phyloP scores from a whole-genome alignment of 2,113 vertebrate genomes.

The Anguilla japonica region DNA sequence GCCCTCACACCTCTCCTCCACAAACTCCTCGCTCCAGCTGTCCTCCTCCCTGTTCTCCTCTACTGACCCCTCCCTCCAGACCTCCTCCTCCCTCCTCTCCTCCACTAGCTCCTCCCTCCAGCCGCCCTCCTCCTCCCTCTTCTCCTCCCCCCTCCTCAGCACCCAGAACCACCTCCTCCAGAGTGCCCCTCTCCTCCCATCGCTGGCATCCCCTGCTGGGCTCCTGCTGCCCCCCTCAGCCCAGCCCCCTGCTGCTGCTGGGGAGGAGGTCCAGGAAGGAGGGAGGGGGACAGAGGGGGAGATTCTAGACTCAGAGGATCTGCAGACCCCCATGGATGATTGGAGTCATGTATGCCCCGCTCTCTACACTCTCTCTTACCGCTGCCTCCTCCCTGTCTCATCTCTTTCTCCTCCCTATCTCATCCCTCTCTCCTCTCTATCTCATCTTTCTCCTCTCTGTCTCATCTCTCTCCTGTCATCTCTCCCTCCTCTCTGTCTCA shows the following conservation, averaged over 20 bases:
- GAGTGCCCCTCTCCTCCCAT: conserved; percentile 12
- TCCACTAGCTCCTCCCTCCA: not conserved
- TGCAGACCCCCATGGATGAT: conserved; percentile 34
- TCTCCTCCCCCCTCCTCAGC: conserved; percentile 50
- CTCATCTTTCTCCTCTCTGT: no score
- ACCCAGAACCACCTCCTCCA: conserved; percentile 55
- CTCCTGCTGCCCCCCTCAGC: conserved; percentile 14
- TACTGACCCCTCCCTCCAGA: conserved; percentile 45
- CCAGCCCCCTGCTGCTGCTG: not conserved
- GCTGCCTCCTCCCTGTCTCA: not conserved
- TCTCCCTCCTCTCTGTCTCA: no score
- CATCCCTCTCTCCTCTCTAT: no score
- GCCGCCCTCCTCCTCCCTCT: conserved; percentile 8
- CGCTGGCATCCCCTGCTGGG: conserved; percentile 25
- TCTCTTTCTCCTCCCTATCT: no score
- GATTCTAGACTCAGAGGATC: conserved; percentile 35
- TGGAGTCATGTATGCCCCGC: conserved; percentile 48
- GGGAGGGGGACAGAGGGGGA: conserved; percentile 25
- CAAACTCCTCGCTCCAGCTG: conserved; percentile 45
- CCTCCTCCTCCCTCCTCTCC: conserved; percentile 39
- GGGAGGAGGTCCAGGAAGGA: conserved; percentile 5
- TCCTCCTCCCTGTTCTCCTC: conserved; percentile 35
- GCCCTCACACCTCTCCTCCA: conserved; percentile 54
- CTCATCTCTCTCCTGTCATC: no score
- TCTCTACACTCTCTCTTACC: not conserved